phyloP scores from a whole-genome alignment of 2,113 vertebrate species.

The Turnix velox region DNA sequence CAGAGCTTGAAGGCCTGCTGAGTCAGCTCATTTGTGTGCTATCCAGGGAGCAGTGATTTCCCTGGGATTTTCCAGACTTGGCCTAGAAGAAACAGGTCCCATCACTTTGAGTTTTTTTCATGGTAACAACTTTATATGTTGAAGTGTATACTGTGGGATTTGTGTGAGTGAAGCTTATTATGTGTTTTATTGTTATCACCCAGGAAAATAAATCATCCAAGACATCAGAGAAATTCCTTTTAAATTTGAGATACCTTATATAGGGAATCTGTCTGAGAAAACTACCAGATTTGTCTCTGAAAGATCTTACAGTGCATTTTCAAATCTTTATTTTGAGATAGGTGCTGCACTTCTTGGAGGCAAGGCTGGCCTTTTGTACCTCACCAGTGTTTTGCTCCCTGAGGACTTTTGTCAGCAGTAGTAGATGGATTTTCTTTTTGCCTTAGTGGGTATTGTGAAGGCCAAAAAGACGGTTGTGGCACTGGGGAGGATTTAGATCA shows the following conservation, averaged over 20 bases:
- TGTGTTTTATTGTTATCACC: not conserved
- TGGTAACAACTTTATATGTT: not conserved
- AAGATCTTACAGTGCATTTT: not conserved
- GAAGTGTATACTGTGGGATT: not conserved
- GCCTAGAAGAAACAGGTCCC: not conserved
- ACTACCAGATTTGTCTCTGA: not conserved
- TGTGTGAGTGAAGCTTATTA: not conserved
- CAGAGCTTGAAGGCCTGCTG: not conserved
- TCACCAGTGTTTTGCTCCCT: not conserved
- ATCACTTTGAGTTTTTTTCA: not conserved
- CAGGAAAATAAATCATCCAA: not conserved
- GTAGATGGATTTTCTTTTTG: not conserved
- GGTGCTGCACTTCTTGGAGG: not conserved
- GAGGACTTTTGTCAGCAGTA: not conserved
- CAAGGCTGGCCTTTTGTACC: not conserved
- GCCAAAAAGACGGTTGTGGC: not conserved
- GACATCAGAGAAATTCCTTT: not conserved
- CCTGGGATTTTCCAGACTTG: not conserved
- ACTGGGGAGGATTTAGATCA: rapidly evolving
- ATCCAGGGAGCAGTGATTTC: not conserved
- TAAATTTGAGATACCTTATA: not conserved
- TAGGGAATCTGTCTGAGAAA: not conserved
- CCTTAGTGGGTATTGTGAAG: not conserved
- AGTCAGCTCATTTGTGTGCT: not conserved
- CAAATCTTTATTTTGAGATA: not conserved